Evolutionary conservation across 1,140 invertebrate genomes (phyloP), one percentile per base, ranked within the genome.

Genomic region (Cheumatopsyche charites): DNA sequence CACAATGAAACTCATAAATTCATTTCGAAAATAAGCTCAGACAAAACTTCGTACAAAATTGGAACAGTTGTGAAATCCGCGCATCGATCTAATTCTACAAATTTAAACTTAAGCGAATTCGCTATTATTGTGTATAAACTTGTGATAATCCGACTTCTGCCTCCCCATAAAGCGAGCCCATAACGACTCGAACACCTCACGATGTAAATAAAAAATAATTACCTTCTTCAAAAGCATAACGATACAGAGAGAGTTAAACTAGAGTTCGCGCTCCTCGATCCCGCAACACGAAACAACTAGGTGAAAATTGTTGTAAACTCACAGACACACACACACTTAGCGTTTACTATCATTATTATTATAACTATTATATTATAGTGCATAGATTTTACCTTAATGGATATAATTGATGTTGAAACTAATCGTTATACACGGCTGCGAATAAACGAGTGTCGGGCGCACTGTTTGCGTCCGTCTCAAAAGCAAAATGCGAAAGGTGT

Each of bases 371-470:
- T 58, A 68, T 68, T 68, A 36, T 36, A 68, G 66, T 55, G 41
- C 17, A 68, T 68, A 68, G 66, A 52, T 43, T 26, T 70, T 70
- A 62, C 69, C 49, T 70, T 29, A 67, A 58, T 63, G 62, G 62
- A 70, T 58, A 58, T 72, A 67, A 61, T 75, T 65, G 73, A 75
- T 75, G 73, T 75, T 72, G 73, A 75, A 75, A 75, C 67, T 72
- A 58, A 70, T 72, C 73, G 73, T 75, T 75, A 72, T 75, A 70
- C 73, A 72, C 61, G 73, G 47, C 25, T 65, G 43, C 52, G 55
- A 66, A 68, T 55, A 36, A 68, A 68, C 42, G 45, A 68, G 26
- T 72, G 66, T 75, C 72, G 62, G 29, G 55, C 55, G 73, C 67
- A 45, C 42, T 45, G 43, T 55, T 36, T 36, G n/a, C 62, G 62